Evolutionary conservation across 2,888 invertebrate genomes (phyloP).

Genomic region (Drosophila colorata): DNA sequence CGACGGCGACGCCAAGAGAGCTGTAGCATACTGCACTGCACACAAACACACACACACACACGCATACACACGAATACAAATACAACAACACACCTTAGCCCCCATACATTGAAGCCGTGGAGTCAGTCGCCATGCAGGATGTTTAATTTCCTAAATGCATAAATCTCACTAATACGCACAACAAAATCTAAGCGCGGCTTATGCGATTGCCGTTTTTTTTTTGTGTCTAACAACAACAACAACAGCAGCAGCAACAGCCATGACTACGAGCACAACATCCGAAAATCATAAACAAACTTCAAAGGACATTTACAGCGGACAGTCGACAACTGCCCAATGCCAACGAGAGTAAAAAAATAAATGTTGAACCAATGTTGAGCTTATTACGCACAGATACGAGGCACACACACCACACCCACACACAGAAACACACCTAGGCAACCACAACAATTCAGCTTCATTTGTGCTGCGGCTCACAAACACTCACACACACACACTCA

Average conservation of each 20-base stretch:
- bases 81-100: slow-evolving; percentile 18
- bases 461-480: slow-evolving; percentile 59
- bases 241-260: slow-evolving; percentile 37
- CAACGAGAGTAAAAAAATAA: slow-evolving; percentile 18
- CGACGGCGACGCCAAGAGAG: slow-evolving; percentile 21
- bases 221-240: slow-evolving; percentile 15
- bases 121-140: slow-evolving; percentile 68
- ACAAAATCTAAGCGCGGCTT: slow-evolving; percentile 73
- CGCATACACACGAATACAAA: slow-evolving; percentile 6
- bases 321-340: slow-evolving; percentile 50
- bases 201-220: slow-evolving; percentile 53
- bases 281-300: slow-evolving; percentile 84
- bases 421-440: slow-evolving; percentile 31
- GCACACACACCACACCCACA: slow-evolving; percentile 19
- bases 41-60: slow-evolving; percentile 38
- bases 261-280: slow-evolving; percentile 71
- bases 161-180: slow-evolving; percentile 81
- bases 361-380: slow-evolving; percentile 52
- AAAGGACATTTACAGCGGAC: slow-evolving; percentile 69
- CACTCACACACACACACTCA: slow-evolving; percentile 8
- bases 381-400: slow-evolving; percentile 67
- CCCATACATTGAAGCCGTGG: slow-evolving; percentile 11
- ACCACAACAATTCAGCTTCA: slow-evolving; percentile 77
- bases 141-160: slow-evolving; percentile 84
- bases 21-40: neutral